These are phyloP conservation scores for Prionchulus punctatus DNA, from an alignment of 2,888 invertebrate genomes.

Conservation along the genomic window DNA sequence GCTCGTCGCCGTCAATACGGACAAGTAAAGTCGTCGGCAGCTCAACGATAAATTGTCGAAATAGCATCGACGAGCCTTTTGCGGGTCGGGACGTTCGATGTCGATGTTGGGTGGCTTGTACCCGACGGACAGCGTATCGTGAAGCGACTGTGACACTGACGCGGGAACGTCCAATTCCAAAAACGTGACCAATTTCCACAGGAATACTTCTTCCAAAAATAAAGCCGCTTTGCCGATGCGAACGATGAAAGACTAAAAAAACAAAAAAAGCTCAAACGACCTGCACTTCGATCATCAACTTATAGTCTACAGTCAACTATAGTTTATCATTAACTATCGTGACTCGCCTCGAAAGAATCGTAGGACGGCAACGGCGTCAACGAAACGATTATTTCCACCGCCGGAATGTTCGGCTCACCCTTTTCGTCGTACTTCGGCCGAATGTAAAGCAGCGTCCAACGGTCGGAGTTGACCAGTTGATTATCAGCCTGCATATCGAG, in stretches of 20 bases:
- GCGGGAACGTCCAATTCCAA: constrained; percentile 36
- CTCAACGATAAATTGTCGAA: constrained; percentile 61
- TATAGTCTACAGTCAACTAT: too few species aligned
- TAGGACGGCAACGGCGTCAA: constrained; percentile 51
- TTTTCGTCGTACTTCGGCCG: constrained; percentile 37
- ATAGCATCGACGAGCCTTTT: constrained; percentile 53
- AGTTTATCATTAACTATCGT: too few species aligned
- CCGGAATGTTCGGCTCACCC: constrained; percentile 44
- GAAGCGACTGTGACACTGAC: too few species aligned
- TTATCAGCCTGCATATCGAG: constrained; percentile 71
- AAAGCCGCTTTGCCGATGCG: constrained; percentile 64
- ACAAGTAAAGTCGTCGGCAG: constrained; percentile 49
- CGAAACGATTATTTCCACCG: constrained; percentile 61
- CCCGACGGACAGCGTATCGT: too few species aligned
- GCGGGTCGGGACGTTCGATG: neutral
- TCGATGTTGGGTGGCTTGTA: too few species aligned
- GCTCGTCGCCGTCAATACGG: constrained; percentile 62
- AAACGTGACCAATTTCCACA: constrained; percentile 50
- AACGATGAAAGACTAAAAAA: constrained; percentile 53
- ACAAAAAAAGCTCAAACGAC: too few species aligned
- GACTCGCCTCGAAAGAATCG: constrained; percentile 60
- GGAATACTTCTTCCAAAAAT: constrained; percentile 66
- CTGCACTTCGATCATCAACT: too few species aligned
- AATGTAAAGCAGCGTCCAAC: constrained; percentile 68
- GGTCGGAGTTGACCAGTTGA: constrained; percentile 65